phyloP scores from a whole-genome alignment of 2,113 vertebrate genomes.

The Rhagologus leucostigma region DNA sequence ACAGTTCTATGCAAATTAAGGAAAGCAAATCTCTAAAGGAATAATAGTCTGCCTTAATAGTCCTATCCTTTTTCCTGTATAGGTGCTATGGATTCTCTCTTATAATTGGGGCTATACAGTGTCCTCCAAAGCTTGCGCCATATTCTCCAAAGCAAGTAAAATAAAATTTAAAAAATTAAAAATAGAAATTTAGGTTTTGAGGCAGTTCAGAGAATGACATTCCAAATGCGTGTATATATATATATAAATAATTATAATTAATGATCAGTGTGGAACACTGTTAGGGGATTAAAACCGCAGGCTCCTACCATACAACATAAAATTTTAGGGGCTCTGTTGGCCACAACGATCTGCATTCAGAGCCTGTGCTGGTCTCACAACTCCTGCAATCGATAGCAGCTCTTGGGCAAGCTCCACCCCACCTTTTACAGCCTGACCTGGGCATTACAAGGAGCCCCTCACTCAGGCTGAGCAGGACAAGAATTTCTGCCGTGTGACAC shows the following conservation, averaged over 20 bases:
- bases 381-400: rapidly evolving
- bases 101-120: neutral
- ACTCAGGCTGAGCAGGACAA: neutral
- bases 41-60: neutral
- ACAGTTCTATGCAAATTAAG: neutral
- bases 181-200: neutral
- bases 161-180: neutral
- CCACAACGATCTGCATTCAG: neutral
- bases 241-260: neutral
- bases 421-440: neutral
- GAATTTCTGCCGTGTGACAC: neutral
- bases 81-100: neutral
- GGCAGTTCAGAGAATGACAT: neutral
- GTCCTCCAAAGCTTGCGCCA: neutral
- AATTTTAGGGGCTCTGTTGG: neutral
- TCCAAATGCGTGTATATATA: neutral
- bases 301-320: rapidly evolving
- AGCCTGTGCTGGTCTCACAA: neutral
- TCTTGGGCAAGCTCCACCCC: neutral
- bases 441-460: neutral
- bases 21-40: neutral
- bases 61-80: neutral
- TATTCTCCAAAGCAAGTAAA: neutral
- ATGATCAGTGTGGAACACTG: neutral
- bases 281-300: neutral